Base-by-base conservation (phyloP, 2,888 invertebrate species). In the Catocala nupta region DNA sequence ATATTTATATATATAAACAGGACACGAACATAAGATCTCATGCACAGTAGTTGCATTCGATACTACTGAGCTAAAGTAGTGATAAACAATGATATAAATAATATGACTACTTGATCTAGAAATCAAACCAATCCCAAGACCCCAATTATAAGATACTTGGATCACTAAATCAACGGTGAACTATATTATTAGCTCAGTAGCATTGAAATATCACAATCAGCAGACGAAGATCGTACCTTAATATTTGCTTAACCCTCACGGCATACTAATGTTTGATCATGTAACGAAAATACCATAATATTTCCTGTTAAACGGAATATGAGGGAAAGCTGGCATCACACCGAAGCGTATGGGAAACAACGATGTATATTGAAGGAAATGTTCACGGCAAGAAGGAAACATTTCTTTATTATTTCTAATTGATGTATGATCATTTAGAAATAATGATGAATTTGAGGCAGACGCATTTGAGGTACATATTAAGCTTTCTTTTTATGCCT, bases 181-280 rank as follows among this genome's bases (percentile, higher is more conserved):
- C 11, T n/a, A 43, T 43, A 39, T 39, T 47, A 47, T 47, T 16
- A 16, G 13, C 25, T 47, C 16, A 16, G 47, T 47, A 47, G 47
- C 47, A 47, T 12, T 7, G 45, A 39, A 59, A 59, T 52, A 42
- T 47, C 10, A 36, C 58, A 25, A 52, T 52, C 39, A 59, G 5
- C 5, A 25, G 12, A 45, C 11, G 47, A 16, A 39, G 12, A 45
- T 7, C 45, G 45, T 53, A 59, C 42, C 33, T 42, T 47, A 36
- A 6, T 16, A 33, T 59, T 58, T 42, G 47, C 16, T 9, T 16
- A 16, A 47, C 16, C 47, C 12, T 53, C 52, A 42, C 11, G 33
- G 42, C 47, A 59, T 45, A 25, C 25, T 59, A 33, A 59, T 59
- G 13, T 53, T 53, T 59, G 48, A 53, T 42, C 59, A 48, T 39